These are phyloP conservation scores for Synanthedon formicaeformis DNA, from an alignment of 2,888 invertebrate genomes.

Conservation along the genomic window DNA sequence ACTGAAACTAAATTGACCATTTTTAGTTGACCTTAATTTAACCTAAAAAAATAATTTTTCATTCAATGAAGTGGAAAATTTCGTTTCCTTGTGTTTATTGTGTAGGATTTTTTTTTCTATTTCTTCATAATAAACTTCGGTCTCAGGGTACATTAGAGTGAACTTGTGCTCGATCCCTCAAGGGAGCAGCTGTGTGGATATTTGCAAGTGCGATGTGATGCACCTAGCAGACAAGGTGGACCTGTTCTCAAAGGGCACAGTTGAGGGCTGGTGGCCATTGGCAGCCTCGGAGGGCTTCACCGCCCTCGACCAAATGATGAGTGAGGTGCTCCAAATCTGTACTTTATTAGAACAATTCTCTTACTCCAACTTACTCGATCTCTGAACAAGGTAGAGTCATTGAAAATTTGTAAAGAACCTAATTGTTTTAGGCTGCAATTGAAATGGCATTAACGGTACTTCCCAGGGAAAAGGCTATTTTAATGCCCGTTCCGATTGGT, in stretches of 20 bases:
- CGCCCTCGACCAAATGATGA: not conserved
- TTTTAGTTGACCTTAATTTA: no score
- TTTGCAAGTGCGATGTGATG: slow-evolving; percentile 52
- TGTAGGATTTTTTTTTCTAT: not conserved
- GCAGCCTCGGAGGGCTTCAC: slow-evolving; percentile 3
- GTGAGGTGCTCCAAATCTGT: not conserved
- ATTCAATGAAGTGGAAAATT: not conserved
- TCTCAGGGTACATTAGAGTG: slow-evolving; percentile 41
- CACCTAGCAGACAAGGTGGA: slow-evolving; percentile 66
- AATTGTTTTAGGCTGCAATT: slow-evolving; percentile 72
- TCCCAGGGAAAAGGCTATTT: slow-evolving; percentile 68
- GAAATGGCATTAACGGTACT: slow-evolving; percentile 75
- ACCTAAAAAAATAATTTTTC: no score
- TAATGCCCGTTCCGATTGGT: slow-evolving; percentile 75
- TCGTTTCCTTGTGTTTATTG: not conserved
- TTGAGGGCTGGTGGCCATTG: slow-evolving; percentile 80
- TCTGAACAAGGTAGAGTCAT: not conserved
- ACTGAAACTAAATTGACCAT: no score
- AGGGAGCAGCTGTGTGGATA: slow-evolving; percentile 57
- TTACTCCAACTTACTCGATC: no score
- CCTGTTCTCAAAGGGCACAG: slow-evolving; percentile 71
- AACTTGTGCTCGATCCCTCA: slow-evolving; percentile 72
- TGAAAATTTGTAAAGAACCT: slow-evolving; percentile 3
- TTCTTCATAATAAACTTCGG: not conserved
- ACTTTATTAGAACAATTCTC: not conserved